Percentiles rank a stretch among this genome's conserved stretches.
Conservation (phyloP, 2,797 vertebrate genomes). For the Arctocebus calabarensis region DNA sequence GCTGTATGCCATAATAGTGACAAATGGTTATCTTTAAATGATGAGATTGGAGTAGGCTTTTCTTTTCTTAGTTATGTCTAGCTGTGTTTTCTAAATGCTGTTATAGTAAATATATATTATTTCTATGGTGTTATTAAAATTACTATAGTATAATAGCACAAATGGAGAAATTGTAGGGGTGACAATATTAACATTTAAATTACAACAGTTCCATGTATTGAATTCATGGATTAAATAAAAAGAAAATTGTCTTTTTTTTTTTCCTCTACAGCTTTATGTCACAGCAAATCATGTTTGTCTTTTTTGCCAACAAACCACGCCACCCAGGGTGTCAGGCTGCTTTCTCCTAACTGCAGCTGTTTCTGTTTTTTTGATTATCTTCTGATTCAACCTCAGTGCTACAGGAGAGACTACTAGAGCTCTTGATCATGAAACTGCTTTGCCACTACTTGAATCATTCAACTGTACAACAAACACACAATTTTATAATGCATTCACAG, state of each 20-base stretch:
- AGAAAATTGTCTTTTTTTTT: constrained; percentile 18
- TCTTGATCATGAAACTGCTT: background rate
- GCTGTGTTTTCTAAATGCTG: constrained; percentile 17
- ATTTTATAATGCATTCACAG: background rate
- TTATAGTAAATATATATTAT: background rate
- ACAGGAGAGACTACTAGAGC: background rate
- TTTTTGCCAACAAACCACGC: constrained; percentile 95
- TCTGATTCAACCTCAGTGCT: constrained; percentile 54
- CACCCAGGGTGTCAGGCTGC: constrained; percentile 93
- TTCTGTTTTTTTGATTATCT: constrained; percentile 47
- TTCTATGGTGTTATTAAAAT: background rate
- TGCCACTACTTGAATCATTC: background rate
- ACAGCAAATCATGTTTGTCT: constrained; percentile 89
- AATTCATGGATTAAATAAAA: background rate
- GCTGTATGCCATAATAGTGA: background rate
- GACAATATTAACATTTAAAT: constrained; percentile 43
- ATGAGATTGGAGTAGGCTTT: background rate
- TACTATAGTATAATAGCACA: fast-evolving
- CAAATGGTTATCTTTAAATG: background rate
- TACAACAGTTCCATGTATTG: background rate
- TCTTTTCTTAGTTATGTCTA: constrained; percentile 36
- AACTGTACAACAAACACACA: background rate
- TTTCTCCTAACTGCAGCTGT: constrained; percentile 75
- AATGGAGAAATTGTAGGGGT: constrained; percentile 50
- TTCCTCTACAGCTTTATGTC: constrained; percentile 92